Evolutionary conservation across 2,888 invertebrate genomes (phyloP).

Genomic region (Temnothorax unifasciatus): DNA sequence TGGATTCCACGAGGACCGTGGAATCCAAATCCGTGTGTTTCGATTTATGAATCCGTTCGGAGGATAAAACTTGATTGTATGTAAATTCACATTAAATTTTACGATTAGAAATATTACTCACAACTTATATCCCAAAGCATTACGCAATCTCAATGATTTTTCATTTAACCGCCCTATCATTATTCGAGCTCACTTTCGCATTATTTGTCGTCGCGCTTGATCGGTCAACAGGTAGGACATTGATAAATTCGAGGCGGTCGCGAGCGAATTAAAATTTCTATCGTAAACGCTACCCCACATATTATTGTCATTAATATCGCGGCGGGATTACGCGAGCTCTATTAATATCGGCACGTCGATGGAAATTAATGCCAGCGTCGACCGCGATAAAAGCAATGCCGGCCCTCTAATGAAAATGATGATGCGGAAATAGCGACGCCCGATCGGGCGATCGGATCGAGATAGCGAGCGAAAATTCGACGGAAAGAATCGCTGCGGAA

Average conservation of each 20-base stretch:
- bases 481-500: conserved; percentile 54
- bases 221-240: conserved; percentile 46
- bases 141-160: conserved; percentile 15
- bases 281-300: conserved; percentile 49
- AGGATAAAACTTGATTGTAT: neutral
- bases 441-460: conserved; percentile 17
- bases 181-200: conserved; percentile 22
- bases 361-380: conserved; percentile 57
- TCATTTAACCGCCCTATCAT: neutral
- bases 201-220: conserved; percentile 47
- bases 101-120: neutral
- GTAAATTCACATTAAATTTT: neutral
- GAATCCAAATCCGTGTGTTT: neutral
- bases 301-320: conserved; percentile 62
- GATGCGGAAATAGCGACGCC: conserved; percentile 35
- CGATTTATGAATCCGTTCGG: neutral
- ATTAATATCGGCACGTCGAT: conserved; percentile 58
- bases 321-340: conserved; percentile 56
- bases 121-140: neutral
- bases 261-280: conserved; percentile 55
- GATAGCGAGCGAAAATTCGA: conserved; percentile 39
- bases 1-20: neutral
- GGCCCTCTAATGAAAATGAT: conserved; percentile 45
- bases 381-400: conserved; percentile 54
- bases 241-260: conserved; percentile 43